These are phyloP conservation scores for Lordiphosa collinella DNA, from an alignment of 1,140 invertebrate species.

Conservation along the genomic window DNA sequence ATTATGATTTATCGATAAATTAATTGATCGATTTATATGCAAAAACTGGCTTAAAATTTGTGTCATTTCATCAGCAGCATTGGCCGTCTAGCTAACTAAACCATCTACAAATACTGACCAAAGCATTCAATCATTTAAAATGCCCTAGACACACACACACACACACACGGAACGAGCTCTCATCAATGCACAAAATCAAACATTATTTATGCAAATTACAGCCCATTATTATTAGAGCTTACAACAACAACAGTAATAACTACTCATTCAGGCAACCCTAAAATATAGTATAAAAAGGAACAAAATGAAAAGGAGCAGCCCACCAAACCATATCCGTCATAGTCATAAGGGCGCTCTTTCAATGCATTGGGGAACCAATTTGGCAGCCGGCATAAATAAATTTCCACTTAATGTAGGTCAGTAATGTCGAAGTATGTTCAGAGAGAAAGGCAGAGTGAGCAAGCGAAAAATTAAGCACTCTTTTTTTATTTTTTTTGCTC, in stretches of 20 bases:
- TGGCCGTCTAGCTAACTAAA: conserved; percentile 4
- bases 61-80: conserved; percentile 10
- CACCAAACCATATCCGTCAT: conserved; percentile 64
- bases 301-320: conserved; percentile 4
- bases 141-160: conserved; percentile 27
- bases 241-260: conserved; percentile 14
- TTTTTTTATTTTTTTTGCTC: conserved; percentile 11
- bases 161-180: not conserved
- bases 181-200: conserved; percentile 59
- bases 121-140: conserved; percentile 59
- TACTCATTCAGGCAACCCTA: conserved; percentile 16
- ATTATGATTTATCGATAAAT: conserved; percentile 24
- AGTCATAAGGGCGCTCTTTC: conserved; percentile 38
- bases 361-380: conserved; percentile 67
- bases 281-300: conserved; percentile 7
- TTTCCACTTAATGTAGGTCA: conserved; percentile 74
- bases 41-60: conserved; percentile 15
- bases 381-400: conserved; percentile 76
- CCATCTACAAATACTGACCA: conserved; percentile 2
- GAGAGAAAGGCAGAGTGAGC: not conserved
- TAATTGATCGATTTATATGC: conserved; percentile 49
- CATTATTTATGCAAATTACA: conserved; percentile 77
- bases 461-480: not conserved
- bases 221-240: conserved; percentile 72
- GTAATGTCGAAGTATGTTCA: conserved; percentile 33